phyloP scores from a whole-genome alignment of 2,113 vertebrate genomes.

The Dicrurus megarhynchus region DNA sequence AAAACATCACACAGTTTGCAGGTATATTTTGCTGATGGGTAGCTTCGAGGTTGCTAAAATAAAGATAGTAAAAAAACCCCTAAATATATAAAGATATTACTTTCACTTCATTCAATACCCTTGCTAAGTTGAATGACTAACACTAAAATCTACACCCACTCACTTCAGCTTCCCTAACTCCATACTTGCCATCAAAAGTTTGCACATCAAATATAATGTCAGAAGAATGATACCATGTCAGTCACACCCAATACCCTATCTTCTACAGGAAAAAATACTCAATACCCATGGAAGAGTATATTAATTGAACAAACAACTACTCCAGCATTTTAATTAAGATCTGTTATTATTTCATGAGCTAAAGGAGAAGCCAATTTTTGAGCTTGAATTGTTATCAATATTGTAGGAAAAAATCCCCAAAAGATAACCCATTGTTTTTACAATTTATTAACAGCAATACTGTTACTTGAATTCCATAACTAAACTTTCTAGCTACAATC shows the following conservation, averaged over 20 bases:
- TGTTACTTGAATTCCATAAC: background rate
- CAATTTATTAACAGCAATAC: background rate
- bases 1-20: constrained; percentile 85
- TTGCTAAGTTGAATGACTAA: background rate
- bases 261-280: background rate
- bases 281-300: background rate
- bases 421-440: background rate
- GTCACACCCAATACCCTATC: background rate
- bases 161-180: background rate
- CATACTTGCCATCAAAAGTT: background rate
- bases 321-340: background rate
- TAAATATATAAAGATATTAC: background rate
- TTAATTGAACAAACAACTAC: background rate
- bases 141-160: background rate
- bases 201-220: background rate
- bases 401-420: background rate
- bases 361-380: background rate
- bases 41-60: constrained; percentile 80
- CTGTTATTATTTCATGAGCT: background rate
- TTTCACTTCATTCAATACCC: background rate
- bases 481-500: background rate
- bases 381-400: background rate
- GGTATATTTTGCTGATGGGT: constrained; percentile 80
- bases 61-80: background rate
- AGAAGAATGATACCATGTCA: background rate